Conservation (phyloP, 2,888 invertebrate species). For the Tipula unca region DNA sequence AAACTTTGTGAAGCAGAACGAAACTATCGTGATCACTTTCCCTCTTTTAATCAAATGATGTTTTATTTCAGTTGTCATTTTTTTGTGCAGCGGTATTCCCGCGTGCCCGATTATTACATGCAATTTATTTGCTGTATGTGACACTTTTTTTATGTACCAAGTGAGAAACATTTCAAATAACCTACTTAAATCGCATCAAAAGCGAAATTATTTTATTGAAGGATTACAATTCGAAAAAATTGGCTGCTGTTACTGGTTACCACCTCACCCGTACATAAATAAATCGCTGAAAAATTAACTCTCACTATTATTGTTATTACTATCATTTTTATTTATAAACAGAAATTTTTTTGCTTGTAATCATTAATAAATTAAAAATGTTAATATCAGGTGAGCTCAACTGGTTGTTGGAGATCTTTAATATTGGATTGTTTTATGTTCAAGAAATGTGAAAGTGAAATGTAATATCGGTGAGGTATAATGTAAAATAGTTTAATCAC, state of each 20-base stretch:
- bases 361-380: constrained; percentile 4
- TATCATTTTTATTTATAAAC: background rate
- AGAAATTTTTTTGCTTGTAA: background rate
- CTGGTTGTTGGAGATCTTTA: background rate
- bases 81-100: background rate
- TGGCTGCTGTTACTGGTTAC: background rate
- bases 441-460: background rate
- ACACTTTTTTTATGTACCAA: background rate
- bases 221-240: background rate
- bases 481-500: background rate
- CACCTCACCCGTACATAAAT: background rate
- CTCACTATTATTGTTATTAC: constrained; percentile 8
- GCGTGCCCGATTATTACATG: background rate
- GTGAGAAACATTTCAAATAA: background rate
- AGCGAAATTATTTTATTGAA: background rate
- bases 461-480: background rate
- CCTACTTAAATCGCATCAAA: background rate
- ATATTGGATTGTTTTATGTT: background rate
- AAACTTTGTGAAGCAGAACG: background rate
- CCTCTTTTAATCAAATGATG: background rate
- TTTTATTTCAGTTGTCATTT: background rate
- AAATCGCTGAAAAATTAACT: background rate
- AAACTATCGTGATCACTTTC: constrained; percentile 14
- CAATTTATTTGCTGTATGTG: background rate
- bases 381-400: background rate